These are phyloP conservation scores for Sesamia nonagrioides DNA, from an alignment of 1,140 invertebrate genomes.

Conservation along the genomic window DNA sequence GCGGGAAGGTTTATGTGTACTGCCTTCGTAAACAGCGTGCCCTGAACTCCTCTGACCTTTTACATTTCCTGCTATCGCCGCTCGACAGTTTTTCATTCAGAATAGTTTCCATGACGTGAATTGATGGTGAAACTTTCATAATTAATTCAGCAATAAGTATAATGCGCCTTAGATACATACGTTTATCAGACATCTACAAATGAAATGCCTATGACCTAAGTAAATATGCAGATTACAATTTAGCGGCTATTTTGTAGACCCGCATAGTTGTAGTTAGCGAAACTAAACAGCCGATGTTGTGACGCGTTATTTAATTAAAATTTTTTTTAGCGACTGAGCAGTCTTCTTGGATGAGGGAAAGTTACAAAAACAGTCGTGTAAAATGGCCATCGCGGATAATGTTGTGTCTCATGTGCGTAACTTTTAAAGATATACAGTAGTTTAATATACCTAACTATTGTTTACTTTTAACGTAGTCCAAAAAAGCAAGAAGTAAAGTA, in stretches of 20 bases:
- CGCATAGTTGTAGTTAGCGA: not conserved
- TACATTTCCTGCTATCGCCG: slow-evolving; percentile 45
- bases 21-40: slow-evolving; percentile 15
- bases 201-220: not conserved
- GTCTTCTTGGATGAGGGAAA: too few species aligned
- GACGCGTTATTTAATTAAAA: slow-evolving; percentile 11
- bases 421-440: too few species aligned
- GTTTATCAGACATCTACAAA: not conserved
- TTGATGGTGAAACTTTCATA: not conserved
- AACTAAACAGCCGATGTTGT: slow-evolving; percentile 17
- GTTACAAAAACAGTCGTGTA: too few species aligned
- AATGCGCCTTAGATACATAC: not conserved
- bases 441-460: too few species aligned
- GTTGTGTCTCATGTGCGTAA: too few species aligned
- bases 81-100: slow-evolving; percentile 49
- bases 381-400: too few species aligned
- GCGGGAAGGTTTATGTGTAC: slow-evolving; percentile 5
- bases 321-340: too few species aligned
- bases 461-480: too few species aligned
- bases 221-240: not conserved
- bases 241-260: not conserved
- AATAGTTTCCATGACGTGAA: slow-evolving; percentile 3
- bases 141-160: not conserved
- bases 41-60: slow-evolving; percentile 53
- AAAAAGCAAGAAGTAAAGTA: too few species aligned